Evolutionary conservation across 2,888 invertebrate species (phyloP).

Genomic region (Leuctra nigra): DNA sequence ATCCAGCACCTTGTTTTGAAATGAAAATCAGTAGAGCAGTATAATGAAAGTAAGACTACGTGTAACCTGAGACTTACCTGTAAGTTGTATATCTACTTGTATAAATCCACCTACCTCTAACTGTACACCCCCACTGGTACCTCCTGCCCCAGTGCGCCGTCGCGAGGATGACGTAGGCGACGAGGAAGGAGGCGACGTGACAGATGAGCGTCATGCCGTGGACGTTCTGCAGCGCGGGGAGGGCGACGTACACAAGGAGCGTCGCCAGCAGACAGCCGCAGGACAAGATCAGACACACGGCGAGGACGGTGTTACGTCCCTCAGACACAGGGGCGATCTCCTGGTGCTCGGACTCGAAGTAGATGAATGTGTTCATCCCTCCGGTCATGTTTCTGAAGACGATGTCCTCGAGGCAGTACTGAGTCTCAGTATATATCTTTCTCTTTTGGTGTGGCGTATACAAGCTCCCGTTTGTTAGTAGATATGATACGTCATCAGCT

Average conservation of each 20-base stretch:
- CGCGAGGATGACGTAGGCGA: constrained; percentile 57
- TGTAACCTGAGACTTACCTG: too few relatives aligned
- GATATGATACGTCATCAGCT: neutral
- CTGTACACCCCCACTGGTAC: too few relatives aligned
- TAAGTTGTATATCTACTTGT: too few relatives aligned
- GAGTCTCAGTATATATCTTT: constrained; percentile 15
- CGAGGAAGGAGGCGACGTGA: constrained; percentile 56
- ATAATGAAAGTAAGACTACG: too few relatives aligned
- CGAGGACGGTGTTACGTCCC: constrained; percentile 30
- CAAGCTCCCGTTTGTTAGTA: constrained; percentile 27
- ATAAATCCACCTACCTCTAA: too few relatives aligned
- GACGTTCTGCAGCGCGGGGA: constrained; percentile 61
- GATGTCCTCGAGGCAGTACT: constrained; percentile 37
- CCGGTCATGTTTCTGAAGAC: constrained; percentile 25
- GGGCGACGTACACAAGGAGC: constrained; percentile 54
- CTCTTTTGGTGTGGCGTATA: constrained; percentile 28
- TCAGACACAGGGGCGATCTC: neutral
- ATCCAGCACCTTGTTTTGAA: too few relatives aligned
- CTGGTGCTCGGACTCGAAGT: constrained; percentile 32
- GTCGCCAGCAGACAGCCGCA: constrained; percentile 58
- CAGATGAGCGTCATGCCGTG: constrained; percentile 69
- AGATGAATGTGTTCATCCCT: constrained; percentile 34
- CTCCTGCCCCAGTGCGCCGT: too few relatives aligned
- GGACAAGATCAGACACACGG: constrained; percentile 46
- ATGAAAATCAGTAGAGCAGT: too few relatives aligned